Conservation (phyloP, 2,797 vertebrate genomes). For the Sebastes nivosus region DNA sequence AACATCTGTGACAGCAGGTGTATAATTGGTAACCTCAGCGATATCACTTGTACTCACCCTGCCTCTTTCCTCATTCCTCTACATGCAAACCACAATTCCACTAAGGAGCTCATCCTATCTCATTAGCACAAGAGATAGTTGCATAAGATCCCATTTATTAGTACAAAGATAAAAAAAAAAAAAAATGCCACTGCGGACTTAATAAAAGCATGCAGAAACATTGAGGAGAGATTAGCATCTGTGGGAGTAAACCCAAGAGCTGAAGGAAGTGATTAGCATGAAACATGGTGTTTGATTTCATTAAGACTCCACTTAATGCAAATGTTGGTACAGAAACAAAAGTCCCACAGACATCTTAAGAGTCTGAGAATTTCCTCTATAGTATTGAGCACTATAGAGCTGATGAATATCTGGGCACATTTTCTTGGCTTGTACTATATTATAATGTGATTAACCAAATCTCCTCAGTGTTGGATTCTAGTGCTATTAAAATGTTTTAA, state of each 20-base stretch:
- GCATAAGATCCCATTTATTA: conserved; percentile 23
- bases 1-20: conserved; percentile 11
- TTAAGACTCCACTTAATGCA: conserved; percentile 4
- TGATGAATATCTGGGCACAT: neutral
- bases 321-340: conserved; percentile 20
- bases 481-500: neutral
- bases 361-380: neutral
- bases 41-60: neutral
- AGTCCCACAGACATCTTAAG: neutral
- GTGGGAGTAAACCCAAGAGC: conserved; percentile 3
- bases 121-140: conserved; percentile 1
- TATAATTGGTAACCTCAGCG: neutral
- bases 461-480: neutral
- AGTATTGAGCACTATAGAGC: neutral
- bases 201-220: conserved; percentile 1
- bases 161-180: neutral
- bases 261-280: conserved; percentile 26
- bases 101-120: neutral
- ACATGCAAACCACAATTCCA: neutral
- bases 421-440: neutral
- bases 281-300: conserved; percentile 27
- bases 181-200: neutral
- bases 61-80: neutral
- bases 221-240: conserved; percentile 21
- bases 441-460: conserved; percentile 7